Conservation (phyloP, 2,888 invertebrate genomes). For the Xanthia togata region DNA sequence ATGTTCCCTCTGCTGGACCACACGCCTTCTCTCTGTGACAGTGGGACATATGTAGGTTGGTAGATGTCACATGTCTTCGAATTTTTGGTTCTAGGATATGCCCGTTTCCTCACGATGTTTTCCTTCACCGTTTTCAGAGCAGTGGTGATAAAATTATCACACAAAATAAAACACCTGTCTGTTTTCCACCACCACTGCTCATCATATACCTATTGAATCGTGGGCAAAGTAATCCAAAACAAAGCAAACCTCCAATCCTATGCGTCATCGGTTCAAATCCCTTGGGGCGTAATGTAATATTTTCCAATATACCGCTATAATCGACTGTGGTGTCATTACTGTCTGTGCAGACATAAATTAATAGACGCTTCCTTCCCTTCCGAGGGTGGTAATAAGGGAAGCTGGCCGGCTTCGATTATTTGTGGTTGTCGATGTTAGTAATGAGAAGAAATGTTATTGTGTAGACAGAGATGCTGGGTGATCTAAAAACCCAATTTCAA, state of each 20-base stretch:
- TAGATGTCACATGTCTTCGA: no score
- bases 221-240: conserved; percentile 3
- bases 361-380: conserved; percentile 79
- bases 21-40: no score
- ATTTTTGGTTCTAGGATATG: no score
- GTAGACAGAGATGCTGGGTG: not conserved
- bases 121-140: no score
- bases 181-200: no score
- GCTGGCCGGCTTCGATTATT: conserved; percentile 65
- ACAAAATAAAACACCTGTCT: no score
- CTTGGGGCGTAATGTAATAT: conserved; percentile 80
- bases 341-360: conserved; percentile 88
- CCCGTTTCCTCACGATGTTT: no score
- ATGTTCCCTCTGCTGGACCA: no score
- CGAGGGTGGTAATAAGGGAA: conserved; percentile 58
- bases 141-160: no score
- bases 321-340: conserved; percentile 86
- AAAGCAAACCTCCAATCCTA: not conserved
- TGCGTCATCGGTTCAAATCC: conserved; percentile 54
- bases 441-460: conserved; percentile 36
- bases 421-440: conserved; percentile 31
- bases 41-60: no score
- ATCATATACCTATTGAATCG: no score
- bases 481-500: not conserved
- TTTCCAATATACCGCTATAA: conserved; percentile 88